Percentiles rank a stretch among this genome's conserved stretches.
These are phyloP conservation scores for Bibio marci DNA, from an alignment of 2,888 invertebrate species.

Conservation along the genomic window DNA sequence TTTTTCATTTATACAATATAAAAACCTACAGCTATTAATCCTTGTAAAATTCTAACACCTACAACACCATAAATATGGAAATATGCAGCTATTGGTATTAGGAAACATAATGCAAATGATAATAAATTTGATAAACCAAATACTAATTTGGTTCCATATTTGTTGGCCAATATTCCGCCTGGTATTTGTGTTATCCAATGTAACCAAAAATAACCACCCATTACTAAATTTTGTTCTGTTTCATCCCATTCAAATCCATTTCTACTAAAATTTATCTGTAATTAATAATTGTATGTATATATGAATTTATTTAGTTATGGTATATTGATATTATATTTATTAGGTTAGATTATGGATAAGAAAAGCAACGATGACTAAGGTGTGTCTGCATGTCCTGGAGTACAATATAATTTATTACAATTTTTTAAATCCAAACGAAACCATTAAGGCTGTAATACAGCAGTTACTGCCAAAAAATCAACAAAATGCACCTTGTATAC, in stretches of 20 bases:
- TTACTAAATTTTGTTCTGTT: constrained; percentile 35
- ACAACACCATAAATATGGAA: constrained; percentile 34
- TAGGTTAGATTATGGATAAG: too few relatives aligned
- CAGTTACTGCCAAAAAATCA: too few relatives aligned
- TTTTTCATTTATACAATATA: constrained; percentile 29
- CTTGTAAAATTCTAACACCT: constrained; percentile 38
- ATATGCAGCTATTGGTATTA: constrained; percentile 38
- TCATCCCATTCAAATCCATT: constrained; percentile 36
- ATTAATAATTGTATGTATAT: too few relatives aligned
- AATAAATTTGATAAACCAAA: constrained; percentile 41
- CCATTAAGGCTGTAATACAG: too few relatives aligned
- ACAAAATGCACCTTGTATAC: too few relatives aligned
- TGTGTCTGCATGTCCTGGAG: too few relatives aligned
- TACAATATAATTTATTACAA: too few relatives aligned
- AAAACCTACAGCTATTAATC: constrained; percentile 26
- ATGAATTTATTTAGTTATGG: too few relatives aligned
- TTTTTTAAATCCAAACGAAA: too few relatives aligned
- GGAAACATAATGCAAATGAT: constrained; percentile 37
- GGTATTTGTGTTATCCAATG: constrained; percentile 46
- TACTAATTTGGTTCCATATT: constrained; percentile 43
- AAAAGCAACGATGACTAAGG: too few relatives aligned
- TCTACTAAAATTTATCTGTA: neutral
- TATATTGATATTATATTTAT: too few relatives aligned
- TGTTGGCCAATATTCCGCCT: constrained; percentile 36
- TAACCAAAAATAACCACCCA: constrained; percentile 47